Percentiles rank a stretch among this genome's conserved stretches.
These are phyloP conservation scores for Deilephila porcellus DNA, from an alignment of 2,888 invertebrate genomes.

Conservation along the genomic window DNA sequence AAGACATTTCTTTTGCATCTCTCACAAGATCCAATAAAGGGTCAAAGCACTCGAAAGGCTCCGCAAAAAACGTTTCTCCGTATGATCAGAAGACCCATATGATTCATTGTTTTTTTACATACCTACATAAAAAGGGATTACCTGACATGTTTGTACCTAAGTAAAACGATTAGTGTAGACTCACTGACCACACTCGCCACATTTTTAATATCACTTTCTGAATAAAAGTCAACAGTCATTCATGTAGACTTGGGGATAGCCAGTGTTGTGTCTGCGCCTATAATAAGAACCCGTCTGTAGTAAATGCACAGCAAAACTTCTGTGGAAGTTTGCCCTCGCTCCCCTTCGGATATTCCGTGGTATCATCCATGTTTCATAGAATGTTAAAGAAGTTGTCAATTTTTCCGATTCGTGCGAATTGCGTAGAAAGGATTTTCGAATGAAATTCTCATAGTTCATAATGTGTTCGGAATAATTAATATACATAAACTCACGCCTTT, in stretches of 20 bases:
- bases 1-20: constrained; percentile 22
- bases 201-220: constrained; percentile 4
- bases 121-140: constrained; percentile 25
- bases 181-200: constrained; percentile 14
- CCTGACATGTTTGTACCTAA: constrained; percentile 23
- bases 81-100: constrained; percentile 26
- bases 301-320: too few relatives aligned
- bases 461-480: too few relatives aligned
- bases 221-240: neutral
- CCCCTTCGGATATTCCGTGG: too few relatives aligned
- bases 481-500: too few relatives aligned
- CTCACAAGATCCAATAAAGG: constrained; percentile 28
- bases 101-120: constrained; percentile 31
- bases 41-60: constrained; percentile 28
- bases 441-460: too few relatives aligned
- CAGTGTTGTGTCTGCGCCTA: too few relatives aligned
- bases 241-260: neutral
- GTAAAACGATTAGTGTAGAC: neutral
- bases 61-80: constrained; percentile 26
- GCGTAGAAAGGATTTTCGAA: too few relatives aligned
- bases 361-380: too few relatives aligned
- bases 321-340: too few relatives aligned
- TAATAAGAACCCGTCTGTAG: too few relatives aligned
- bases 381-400: too few relatives aligned
- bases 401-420: too few relatives aligned